Evolutionary conservation across 2,113 vertebrate genomes (phyloP).

Genomic region (Neotoma lepida): DNA sequence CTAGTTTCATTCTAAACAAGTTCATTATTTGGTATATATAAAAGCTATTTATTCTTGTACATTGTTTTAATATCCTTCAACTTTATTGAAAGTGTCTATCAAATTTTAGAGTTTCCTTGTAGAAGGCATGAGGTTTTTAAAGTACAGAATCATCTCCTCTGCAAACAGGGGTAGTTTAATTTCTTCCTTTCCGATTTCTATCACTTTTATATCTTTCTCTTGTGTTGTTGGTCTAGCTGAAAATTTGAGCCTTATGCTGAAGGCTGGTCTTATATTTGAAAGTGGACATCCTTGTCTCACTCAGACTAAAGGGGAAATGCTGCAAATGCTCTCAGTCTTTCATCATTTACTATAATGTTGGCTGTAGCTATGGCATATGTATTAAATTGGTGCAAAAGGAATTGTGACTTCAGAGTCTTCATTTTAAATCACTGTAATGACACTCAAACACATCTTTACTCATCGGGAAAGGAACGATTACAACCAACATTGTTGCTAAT

Average conservation of each 20-base stretch:
- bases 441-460: neutral
- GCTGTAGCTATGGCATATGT: neutral
- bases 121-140: no score
- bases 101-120: neutral
- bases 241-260: neutral
- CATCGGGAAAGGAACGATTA: neutral
- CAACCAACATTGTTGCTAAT: neutral
- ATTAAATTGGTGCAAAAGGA: neutral
- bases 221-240: neutral
- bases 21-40: neutral
- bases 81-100: neutral
- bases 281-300: neutral
- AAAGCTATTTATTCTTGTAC: neutral
- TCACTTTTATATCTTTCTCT: neutral
- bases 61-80: neutral
- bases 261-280: neutral
- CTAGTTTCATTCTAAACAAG: neutral
- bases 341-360: neutral
- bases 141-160: neutral
- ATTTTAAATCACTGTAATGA: neutral
- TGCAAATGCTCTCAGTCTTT: neutral
- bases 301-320: neutral
- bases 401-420: neutral
- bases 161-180: neutral
- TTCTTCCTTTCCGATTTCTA: neutral